Evolutionary conservation across 2,888 invertebrate species (phyloP), one percentile per base, ranked within the genome.

Genomic region (Nycteola revayana): DNA sequence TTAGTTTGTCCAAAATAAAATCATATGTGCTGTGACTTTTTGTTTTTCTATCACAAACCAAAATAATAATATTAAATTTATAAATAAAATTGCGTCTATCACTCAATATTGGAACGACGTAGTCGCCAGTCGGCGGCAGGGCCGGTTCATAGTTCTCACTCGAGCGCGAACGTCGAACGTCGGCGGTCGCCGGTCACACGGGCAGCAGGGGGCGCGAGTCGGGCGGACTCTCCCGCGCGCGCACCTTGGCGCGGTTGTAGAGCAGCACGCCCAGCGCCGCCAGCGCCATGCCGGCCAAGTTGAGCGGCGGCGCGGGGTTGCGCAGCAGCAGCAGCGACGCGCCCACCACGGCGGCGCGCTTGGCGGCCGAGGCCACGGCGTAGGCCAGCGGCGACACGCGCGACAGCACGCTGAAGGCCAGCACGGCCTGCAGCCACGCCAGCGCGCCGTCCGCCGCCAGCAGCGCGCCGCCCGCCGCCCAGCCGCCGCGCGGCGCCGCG

Each of bases 341-440:
- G 7, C 92, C 94, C 70, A 98, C 98, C 35, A 98, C 96, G 57
- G 94, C 95, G 54, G 97, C 96, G 59, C 98, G 91, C 86, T 98
- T 98, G 32, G 97, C 96, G 11, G 97, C 96, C 80, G 96, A 98
- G 32, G 97, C 97, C 36, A 98, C 98, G 0, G 98, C 97, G 82
- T 98, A 98, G 0, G 97, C 96, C 18, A 98, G 90, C 23, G 98
- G 97, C n/a, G 97, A 93, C 22, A 98, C 96, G 49, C 95, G 86
- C 32, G 96, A 95, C 54, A 99, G 90, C 33, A 98, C 94, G 56
- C 96, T 96, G 86, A 98, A 98, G 0, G 98, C 98, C 32, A 97
- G 93, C 61, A 98, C 94, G 30, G 98, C 99, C 84, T 98, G 98
- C 55, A 96, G 86, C 95, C 98, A 98, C 70, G 96, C 97, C 50